Conservation (phyloP, 2,113 vertebrate species). For the Tenebrosternarchus preto region DNA sequence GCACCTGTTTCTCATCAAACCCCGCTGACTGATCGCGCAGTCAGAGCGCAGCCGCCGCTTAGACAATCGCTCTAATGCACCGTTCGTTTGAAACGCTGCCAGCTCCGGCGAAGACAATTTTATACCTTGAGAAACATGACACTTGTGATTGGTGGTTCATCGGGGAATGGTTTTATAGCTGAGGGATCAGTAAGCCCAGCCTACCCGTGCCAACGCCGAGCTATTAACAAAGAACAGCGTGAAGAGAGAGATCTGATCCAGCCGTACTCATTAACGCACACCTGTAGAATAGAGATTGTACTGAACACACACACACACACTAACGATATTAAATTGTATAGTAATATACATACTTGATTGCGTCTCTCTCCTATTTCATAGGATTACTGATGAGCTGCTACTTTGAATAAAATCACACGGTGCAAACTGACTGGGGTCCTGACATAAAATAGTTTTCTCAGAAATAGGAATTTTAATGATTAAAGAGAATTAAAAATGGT, state of each 20-base stretch:
- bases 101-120: constrained; percentile 42
- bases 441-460: too few species aligned
- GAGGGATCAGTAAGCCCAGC: constrained; percentile 40
- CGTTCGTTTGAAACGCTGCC: constrained; percentile 22
- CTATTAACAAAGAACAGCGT: constrained; percentile 28
- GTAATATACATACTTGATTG: too few species aligned
- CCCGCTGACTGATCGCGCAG: constrained; percentile 41
- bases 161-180: constrained; percentile 33
- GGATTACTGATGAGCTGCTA: too few species aligned
- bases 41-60: background rate
- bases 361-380: too few species aligned
- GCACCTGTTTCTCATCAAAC: constrained; percentile 60
- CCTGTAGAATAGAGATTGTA: background rate
- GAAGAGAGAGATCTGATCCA: background rate
- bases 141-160: constrained; percentile 49
- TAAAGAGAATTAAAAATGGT: too few species aligned
- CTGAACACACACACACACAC: background rate
- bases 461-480: too few species aligned
- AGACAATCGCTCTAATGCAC: constrained; percentile 33
- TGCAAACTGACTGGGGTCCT: too few species aligned
- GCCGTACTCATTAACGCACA: background rate
- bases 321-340: background rate
- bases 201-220: constrained; percentile 6
- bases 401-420: too few species aligned
- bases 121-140: constrained; percentile 52